phyloP scores from a whole-genome alignment of 2,113 vertebrate species.

The Sisor rabdophorus region DNA sequence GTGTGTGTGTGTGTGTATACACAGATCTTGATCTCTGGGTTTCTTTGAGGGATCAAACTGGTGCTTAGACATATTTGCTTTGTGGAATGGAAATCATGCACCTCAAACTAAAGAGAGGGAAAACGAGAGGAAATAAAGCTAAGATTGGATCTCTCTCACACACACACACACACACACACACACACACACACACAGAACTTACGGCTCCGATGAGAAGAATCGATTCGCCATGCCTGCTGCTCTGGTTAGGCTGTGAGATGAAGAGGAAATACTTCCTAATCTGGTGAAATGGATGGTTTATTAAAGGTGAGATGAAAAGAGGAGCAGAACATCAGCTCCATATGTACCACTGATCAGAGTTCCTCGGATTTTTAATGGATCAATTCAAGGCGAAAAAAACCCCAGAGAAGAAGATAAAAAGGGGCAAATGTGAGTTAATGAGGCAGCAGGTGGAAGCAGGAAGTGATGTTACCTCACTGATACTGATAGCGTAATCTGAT shows the following conservation, averaged over 20 bases:
- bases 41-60: background rate
- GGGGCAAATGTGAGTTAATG: too few relatives aligned
- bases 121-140: background rate
- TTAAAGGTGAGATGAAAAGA: constrained; percentile 23
- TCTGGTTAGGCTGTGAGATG: constrained; percentile 24
- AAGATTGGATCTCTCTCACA: background rate
- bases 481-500: too few relatives aligned
- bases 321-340: constrained; percentile 24
- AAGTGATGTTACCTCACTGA: too few relatives aligned
- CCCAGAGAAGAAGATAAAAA: background rate
- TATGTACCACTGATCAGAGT: constrained; percentile 19
- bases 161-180: background rate
- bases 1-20: constrained; percentile 20
- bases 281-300: constrained; percentile 23
- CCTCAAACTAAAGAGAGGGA: background rate
- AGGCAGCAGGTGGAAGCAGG: too few relatives aligned
- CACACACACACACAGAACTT: background rate
- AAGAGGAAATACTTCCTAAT: constrained; percentile 21
- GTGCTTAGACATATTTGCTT: constrained; percentile 26
- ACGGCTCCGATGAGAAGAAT: constrained; percentile 20
- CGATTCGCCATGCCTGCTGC: constrained; percentile 16
- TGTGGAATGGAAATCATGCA: constrained; percentile 17
- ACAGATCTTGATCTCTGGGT: background rate
- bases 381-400: background rate
- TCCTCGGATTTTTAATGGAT: background rate